Conservation (phyloP, 2,113 vertebrate species). For the Periophthalmus modestus region DNA sequence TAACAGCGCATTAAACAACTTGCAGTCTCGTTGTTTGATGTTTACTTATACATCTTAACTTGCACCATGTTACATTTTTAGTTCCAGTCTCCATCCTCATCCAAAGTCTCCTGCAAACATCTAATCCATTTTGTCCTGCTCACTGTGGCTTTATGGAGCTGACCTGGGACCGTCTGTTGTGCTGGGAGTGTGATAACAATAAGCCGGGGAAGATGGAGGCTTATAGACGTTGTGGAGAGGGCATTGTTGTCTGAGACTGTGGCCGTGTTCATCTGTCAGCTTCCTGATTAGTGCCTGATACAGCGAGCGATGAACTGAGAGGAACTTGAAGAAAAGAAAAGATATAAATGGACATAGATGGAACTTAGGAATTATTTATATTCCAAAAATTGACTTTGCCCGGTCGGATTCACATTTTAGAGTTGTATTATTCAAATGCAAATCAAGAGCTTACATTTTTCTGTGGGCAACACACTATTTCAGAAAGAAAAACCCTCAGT, state of each 20-base stretch:
- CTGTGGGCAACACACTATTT: background rate
- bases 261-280: constrained; percentile 24
- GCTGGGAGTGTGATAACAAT: constrained; percentile 44
- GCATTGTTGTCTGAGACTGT: constrained; percentile 43
- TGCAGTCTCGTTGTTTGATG: too few species aligned
- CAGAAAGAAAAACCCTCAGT: background rate
- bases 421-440: background rate
- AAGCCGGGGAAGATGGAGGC: constrained; percentile 31
- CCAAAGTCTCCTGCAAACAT: constrained; percentile 38
- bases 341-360: too few species aligned
- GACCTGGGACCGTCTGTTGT: constrained; percentile 31
- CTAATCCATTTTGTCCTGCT: constrained; percentile 34
- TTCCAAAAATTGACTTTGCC: background rate
- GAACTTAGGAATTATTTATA: background rate
- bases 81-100: constrained; percentile 43
- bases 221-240: constrained; percentile 28
- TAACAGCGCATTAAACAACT: too few species aligned
- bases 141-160: constrained; percentile 30
- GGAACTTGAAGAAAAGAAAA: constrained; percentile 34
- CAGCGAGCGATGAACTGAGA: constrained; percentile 55
- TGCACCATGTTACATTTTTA: constrained; percentile 54
- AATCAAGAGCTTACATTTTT: background rate
- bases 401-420: background rate
- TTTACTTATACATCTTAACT: constrained; percentile 17
- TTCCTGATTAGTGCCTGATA: constrained; percentile 57